Evolutionary conservation across 2,113 vertebrate genomes (phyloP), one percentile per base, ranked within the genome.

Genomic region (Mixornis gularis): DNA sequence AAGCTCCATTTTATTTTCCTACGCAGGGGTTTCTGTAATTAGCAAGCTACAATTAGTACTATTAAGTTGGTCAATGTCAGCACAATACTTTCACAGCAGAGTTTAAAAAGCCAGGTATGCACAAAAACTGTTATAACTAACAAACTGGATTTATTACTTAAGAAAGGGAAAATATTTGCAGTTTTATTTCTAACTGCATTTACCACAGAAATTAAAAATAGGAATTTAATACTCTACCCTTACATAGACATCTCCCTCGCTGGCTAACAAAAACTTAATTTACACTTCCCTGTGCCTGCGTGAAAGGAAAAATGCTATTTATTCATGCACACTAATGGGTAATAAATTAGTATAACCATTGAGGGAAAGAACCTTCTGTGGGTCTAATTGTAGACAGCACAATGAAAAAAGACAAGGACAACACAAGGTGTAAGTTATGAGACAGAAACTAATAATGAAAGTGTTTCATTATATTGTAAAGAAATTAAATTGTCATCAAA

Each of bases 231-330:
- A 65, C 8, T 89, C 20, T 72, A 30, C 6, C 22, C 32, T 79
- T 72, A 46, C 51, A 73, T 17, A 80, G 68, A 68, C 24, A 76
- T 92, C 68, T 84, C 46, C 46, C 68, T 92, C 90, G 55, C 58
- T 85, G 63, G 66, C 43, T 77, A 41, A 63, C 30, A 65, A 65
- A 85, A 91, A n/a, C 48, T 89, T 89, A 89, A 81, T 94, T 96
- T 92, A 89, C 71, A 90, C 55, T 80, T 93, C 60, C 44, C 13
- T 85, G 43, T 76, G 53, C 68, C 70, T 64, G 17, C 55, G 52
- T 53, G 71, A 91, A 92, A 93, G 41, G 92, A 94, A 96, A 90
- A 95, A 77, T 43, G 63, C 19, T 22, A 94, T 79, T 69, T 94
- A 63, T 84, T 94, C 43, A 68, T 71, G n/a, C 36, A 55, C 51